Evolutionary conservation across 2,888 invertebrate genomes (phyloP), one percentile per base, ranked within the genome.

Genomic region (Trilocha varians): DNA sequence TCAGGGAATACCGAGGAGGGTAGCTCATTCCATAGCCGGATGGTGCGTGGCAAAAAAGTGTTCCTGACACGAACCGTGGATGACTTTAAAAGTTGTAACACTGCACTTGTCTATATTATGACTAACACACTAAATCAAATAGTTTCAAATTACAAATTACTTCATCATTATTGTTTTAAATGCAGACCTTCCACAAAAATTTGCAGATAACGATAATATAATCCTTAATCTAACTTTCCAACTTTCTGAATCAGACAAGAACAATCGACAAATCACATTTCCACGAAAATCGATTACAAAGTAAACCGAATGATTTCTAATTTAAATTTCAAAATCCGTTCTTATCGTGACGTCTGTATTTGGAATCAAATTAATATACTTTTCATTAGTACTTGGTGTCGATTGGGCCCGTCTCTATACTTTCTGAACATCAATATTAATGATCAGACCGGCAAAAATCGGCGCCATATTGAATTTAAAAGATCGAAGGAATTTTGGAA

Each of bases 331-430:
- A 66, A 62, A 50, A 41, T 40, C 25, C 50, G 59, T 65, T 50
- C 59, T 55, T 36, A 17, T 39, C 8, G 48, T 48, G 48, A 44
- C 41, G 44, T 40, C 57, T 61, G 57, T 62, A 65, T 67, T 65
- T 62, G 65, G 65, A 45, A 62, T 56, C 62, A 63, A 55, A 52
- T 65, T 62, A 59, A 51, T 56, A 62, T 66, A 66, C 56, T 48
- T 69, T 70, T 76, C 63, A 74, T 76, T 76, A 75, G 64, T 43
- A 43, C 39, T 52, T 65, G 70, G 75, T 76, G 76, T 77, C 70
- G 70, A 77, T 76, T 77, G 69, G 57, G 49, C 50, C 39, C 48
- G 56, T 44, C 49, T 43, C 44, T 52, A 51, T 57, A 50, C 64
- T 60, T 58, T 57, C 54, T 48, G 45, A 48, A 45, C 68, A 75